A percentile compares a stretch with the other conserved stretches of the same genome.
Evolutionary conservation across 2,888 invertebrate species (phyloP).

Genomic region (Drosophila mimica): DNA sequence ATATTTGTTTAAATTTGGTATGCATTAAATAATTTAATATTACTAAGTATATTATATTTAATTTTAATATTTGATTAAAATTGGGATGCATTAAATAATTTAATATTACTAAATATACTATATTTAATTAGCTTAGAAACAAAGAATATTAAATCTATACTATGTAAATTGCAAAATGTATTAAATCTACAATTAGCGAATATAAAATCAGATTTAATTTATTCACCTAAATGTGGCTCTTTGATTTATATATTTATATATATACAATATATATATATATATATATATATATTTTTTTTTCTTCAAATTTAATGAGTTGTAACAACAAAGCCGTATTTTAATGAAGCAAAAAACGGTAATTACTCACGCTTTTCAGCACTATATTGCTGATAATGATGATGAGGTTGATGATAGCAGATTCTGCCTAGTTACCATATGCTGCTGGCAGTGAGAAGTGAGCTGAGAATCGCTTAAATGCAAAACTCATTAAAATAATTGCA

Average conservation of each 20-base stretch:
- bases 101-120: not conserved
- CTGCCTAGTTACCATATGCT: constrained; percentile 8
- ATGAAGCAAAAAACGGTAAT: constrained; percentile 79
- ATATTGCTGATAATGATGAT: constrained; percentile 30
- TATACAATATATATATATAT: not conserved
- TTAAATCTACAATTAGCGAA: constrained; percentile 21
- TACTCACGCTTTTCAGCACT: constrained; percentile 68
- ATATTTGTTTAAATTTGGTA: not conserved
- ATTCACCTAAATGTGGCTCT: constrained; percentile 5
- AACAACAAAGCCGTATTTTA: constrained; percentile 57
- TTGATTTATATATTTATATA: not conserved
- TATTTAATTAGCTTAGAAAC: not conserved
- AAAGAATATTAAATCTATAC: not conserved
- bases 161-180: not conserved
- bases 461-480: constrained; percentile 76
- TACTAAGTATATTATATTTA: not conserved
- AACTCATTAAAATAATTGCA: constrained; percentile 80
- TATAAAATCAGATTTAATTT: constrained; percentile 13
- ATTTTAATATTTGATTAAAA: not conserved
- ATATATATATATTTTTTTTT: not conserved
- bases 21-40: not conserved
- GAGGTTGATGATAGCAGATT: constrained; percentile 42
- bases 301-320: constrained; percentile 63
- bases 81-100: not conserved
- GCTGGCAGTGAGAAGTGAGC: constrained; percentile 31